A percentile compares a stretch with the other conserved stretches of the same genome.
Evolutionary conservation across 2,888 invertebrate species (phyloP).

Genomic region (Ophion costatus): DNA sequence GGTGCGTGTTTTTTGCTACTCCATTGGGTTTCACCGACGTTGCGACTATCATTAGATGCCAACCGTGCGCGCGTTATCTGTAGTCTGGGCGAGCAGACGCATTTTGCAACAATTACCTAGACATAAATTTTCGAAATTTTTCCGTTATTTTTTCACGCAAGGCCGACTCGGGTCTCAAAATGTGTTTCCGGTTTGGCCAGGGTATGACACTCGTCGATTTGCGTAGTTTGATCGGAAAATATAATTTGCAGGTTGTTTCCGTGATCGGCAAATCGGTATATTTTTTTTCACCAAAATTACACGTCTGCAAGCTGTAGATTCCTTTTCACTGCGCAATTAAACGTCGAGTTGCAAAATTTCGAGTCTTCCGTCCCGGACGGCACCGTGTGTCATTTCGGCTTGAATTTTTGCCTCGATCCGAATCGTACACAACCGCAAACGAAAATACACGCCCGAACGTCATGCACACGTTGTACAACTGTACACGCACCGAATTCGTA

Average conservation of each 20-base stretch:
- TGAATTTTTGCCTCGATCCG: neutral
- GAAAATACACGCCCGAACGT: neutral
- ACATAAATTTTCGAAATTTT: neutral
- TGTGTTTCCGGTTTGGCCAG: neutral
- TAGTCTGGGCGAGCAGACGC: neutral
- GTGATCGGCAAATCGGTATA: no score
- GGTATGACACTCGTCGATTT: no score
- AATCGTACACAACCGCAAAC: neutral
- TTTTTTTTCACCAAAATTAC: no score
- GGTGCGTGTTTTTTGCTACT: no score
- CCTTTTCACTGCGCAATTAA: no score
- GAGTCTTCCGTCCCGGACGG: neutral
- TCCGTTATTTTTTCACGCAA: neutral
- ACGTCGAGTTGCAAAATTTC: neutral
- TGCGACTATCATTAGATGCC: neutral
- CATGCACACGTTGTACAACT: constrained; percentile 22
- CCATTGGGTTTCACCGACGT: neutral
- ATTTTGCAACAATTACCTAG: neutral
- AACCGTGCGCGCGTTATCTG: no score
- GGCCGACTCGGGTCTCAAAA: neutral
- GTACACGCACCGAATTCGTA: constrained; percentile 7
- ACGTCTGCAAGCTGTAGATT: no score
- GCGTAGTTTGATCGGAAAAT: no score
- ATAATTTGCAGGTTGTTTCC: no score
- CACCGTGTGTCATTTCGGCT: neutral